These are phyloP conservation scores for Pteronura brasiliensis DNA, from an alignment of 2,113 vertebrate species.

Conservation along the genomic window DNA sequence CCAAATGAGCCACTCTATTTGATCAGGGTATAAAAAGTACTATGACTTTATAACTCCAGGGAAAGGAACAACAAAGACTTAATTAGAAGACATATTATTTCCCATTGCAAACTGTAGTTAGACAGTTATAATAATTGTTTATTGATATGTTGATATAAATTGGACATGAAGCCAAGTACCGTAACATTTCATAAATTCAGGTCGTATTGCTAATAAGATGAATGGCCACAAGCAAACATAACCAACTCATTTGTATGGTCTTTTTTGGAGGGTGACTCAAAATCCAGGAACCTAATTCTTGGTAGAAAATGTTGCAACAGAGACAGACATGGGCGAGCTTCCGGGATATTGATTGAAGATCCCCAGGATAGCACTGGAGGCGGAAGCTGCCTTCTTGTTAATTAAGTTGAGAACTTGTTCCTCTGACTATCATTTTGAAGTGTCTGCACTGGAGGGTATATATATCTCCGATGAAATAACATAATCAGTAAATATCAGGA, in stretches of 20 bases:
- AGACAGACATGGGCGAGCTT: background rate
- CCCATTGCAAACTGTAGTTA: background rate
- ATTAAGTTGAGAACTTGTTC: background rate
- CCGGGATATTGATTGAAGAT: background rate
- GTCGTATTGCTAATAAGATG: background rate
- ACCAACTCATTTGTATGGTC: background rate
- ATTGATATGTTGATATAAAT: background rate
- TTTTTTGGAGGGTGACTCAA: background rate
- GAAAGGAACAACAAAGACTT: background rate
- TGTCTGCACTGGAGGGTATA: background rate
- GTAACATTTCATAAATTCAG: slow-evolving; percentile 13
- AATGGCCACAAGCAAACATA: background rate
- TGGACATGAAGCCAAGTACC: background rate
- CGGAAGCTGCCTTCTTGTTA: background rate
- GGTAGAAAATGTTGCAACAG: background rate
- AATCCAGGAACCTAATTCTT: background rate
- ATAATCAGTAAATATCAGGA: background rate
- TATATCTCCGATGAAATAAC: background rate
- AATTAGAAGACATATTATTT: background rate
- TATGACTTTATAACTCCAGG: background rate
- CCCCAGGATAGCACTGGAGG: background rate
- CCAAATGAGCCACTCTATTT: background rate
- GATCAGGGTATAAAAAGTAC: background rate
- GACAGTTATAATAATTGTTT: background rate
- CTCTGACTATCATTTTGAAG: background rate